phyloP scores from a whole-genome alignment of 2,888 invertebrate species.

The Ophion slaviceki region DNA sequence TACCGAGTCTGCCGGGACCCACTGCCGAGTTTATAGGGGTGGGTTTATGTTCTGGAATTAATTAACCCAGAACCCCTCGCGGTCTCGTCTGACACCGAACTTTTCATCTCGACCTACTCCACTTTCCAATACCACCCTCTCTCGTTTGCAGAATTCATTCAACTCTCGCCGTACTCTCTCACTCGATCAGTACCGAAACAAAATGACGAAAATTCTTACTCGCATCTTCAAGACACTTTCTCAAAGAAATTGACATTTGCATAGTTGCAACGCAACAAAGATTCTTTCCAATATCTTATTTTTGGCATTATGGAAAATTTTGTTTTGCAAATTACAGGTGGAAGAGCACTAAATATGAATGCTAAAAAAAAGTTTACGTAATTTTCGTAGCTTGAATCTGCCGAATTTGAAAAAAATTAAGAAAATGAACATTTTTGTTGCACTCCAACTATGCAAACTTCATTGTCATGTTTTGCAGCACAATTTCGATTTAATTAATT shows the following conservation, averaged over 20 bases:
- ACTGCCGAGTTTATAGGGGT: conserved; percentile 64
- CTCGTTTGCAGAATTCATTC: neutral
- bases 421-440: too few species aligned
- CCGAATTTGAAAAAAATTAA: too few species aligned
- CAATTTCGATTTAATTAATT: neutral
- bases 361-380: too few species aligned
- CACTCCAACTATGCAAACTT: too few species aligned
- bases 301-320: too few species aligned
- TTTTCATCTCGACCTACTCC: conserved; percentile 50
- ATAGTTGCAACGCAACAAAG: too few species aligned
- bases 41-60: conserved; percentile 81
- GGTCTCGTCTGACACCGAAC: conserved; percentile 25
- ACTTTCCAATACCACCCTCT: conserved; percentile 26
- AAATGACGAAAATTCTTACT: neutral
- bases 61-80: conserved; percentile 79
- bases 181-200: neutral
- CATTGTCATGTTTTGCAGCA: neutral
- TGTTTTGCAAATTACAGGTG: too few species aligned
- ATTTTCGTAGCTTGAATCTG: too few species aligned
- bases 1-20: conserved; percentile 40
- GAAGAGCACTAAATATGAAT: too few species aligned
- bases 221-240: neutral
- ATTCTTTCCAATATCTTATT: too few species aligned
- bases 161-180: neutral
- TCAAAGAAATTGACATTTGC: too few species aligned